phyloP scores from a whole-genome alignment of 2,113 vertebrate genomes.

The Ctenodactylus gundi region DNA sequence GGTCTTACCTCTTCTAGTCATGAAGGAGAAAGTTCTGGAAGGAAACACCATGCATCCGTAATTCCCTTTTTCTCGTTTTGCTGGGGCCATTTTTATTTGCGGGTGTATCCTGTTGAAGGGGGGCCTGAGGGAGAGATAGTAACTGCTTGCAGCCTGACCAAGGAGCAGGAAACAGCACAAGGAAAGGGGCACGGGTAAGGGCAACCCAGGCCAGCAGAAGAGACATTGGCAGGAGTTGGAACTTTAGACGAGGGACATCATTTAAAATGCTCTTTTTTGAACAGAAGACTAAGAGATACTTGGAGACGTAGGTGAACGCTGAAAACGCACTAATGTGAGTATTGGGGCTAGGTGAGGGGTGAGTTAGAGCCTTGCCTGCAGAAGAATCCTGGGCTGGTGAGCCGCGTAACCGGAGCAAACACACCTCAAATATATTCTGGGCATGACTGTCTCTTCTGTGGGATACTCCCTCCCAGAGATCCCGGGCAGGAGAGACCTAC shows the following conservation, averaged over 20 bases:
- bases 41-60: not conserved
- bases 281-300: not conserved
- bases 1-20: not conserved
- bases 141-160: not conserved
- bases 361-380: not conserved
- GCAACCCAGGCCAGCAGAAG: not conserved
- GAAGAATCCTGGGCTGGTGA: not conserved
- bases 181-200: rapidly evolving
- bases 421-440: not conserved
- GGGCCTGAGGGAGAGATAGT: not conserved
- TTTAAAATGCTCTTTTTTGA: not conserved
- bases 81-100: not conserved
- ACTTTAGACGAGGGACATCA: not conserved
- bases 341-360: not conserved
- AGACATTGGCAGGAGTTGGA: not conserved
- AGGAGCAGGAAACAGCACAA: not conserved
- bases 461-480: not conserved
- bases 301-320: not conserved
- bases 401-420: not conserved
- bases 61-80: not conserved
- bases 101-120: not conserved
- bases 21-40: not conserved
- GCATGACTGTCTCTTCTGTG: rapidly evolving
- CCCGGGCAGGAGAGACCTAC: not conserved
- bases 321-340: not conserved